Evolutionary conservation across 1,140 invertebrate species (phyloP).

Genomic region (Ganaspis sp.): DNA sequence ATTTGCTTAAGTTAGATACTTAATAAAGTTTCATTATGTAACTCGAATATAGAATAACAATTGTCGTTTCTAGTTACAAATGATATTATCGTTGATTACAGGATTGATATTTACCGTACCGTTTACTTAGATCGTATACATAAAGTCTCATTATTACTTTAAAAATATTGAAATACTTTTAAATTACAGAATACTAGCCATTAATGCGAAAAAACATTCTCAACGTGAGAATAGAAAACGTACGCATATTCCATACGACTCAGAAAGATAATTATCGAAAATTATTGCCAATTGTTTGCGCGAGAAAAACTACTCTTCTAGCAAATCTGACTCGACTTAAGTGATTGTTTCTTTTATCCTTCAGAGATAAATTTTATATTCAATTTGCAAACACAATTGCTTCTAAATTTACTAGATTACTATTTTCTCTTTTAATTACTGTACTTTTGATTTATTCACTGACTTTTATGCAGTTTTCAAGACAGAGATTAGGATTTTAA

Average conservation of each 20-base stretch:
- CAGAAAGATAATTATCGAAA: conserved; percentile 19
- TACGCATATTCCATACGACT: conserved; percentile 12
- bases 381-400: conserved; percentile 9
- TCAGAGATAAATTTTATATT: neutral
- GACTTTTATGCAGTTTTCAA: neutral
- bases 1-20: neutral
- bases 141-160: neutral
- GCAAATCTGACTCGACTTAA: conserved; percentile 8
- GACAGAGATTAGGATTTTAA: neutral
- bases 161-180: neutral
- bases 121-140: conserved; percentile 6
- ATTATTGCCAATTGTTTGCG: neutral
- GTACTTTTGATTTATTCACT: neutral
- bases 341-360: conserved; percentile 6
- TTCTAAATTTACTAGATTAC: neutral
- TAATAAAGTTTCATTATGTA: conserved; percentile 1
- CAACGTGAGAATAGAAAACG: conserved; percentile 21
- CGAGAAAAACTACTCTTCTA: conserved; percentile 5
- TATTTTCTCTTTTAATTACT: conserved; percentile 6
- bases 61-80: neutral
- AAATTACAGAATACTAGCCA: neutral
- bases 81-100: neutral
- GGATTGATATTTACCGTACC: conserved; percentile 13
- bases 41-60: conserved; percentile 14
- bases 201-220: neutral